A percentile compares a stretch with the other conserved stretches of the same genome.
phyloP scores from a whole-genome alignment of 37 sponge, comb jelly and placozoan genomes.

The Tethya wilhelma region DNA sequence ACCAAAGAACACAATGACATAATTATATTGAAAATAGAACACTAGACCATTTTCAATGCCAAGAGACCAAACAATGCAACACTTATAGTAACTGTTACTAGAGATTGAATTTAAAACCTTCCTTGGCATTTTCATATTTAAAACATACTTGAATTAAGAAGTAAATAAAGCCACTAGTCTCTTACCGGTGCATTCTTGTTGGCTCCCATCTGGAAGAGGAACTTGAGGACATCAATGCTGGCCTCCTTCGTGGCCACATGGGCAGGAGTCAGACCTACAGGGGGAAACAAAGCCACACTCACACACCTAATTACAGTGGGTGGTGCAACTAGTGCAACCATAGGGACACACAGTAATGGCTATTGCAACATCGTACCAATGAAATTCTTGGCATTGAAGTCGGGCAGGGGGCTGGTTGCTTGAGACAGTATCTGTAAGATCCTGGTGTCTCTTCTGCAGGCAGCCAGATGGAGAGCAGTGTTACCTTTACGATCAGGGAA shows the following conservation, averaged over 20 bases:
- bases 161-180: neutral
- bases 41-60: too few relatives aligned
- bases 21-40: too few relatives aligned
- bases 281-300: too few relatives aligned
- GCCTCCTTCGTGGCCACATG: constrained; percentile 79
- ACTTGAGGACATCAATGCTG: constrained; percentile 75
- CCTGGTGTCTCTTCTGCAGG: constrained; percentile 57
- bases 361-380: constrained; percentile 34
- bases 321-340: neutral
- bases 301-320: neutral
- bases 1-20: too few relatives aligned
- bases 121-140: neutral
- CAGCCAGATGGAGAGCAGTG: constrained; percentile 76
- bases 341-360: neutral
- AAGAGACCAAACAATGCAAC: too few relatives aligned
- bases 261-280: constrained; percentile 69
- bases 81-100: too few relatives aligned
- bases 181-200: constrained; percentile 72
- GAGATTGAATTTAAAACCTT: too few relatives aligned
- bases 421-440: constrained; percentile 57
- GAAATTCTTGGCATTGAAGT: constrained; percentile 78
- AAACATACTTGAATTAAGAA: neutral
- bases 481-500: constrained; percentile 83
- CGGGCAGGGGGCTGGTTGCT: constrained; percentile 71
- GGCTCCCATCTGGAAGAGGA: constrained; percentile 76